Percentiles rank a stretch among this genome's conserved stretches.
Evolutionary conservation across 2,888 invertebrate species (phyloP).

Genomic region (Limnephilus auricula): DNA sequence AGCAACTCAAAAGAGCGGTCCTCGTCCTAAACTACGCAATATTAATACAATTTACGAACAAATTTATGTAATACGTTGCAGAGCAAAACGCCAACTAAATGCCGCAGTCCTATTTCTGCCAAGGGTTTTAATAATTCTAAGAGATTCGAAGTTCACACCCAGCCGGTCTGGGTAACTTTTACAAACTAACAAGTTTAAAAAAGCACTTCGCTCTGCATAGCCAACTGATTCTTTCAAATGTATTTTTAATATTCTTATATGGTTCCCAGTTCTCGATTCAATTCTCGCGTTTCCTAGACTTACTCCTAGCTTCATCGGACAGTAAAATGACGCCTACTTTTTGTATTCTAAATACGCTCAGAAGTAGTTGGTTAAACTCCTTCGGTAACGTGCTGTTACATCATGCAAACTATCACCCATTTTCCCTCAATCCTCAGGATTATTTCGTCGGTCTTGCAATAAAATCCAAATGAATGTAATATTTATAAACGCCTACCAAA

Average conservation of each 20-base stretch:
- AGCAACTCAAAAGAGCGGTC: not conserved
- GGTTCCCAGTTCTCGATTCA: not conserved
- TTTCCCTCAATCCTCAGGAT: no score
- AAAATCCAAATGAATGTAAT: no score
- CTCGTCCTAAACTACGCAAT: not conserved
- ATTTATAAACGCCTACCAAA: no score
- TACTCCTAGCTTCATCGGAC: no score
- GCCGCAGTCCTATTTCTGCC: conserved; percentile 14
- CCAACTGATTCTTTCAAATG: not conserved
- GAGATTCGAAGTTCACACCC: conserved; percentile 20
- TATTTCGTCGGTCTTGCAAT: no score
- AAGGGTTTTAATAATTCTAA: conserved; percentile 18
- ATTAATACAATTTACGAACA: not conserved
- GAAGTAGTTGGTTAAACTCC: no score
- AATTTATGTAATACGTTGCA: not conserved
- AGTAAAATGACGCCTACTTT: no score
- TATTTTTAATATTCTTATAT: not conserved
- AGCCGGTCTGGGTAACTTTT: not conserved
- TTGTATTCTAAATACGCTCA: no score
- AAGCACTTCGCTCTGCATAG: not conserved
- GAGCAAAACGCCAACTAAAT: not conserved
- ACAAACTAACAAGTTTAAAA: not conserved
- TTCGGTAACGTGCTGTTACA: no score
- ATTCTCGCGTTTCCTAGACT: not conserved
- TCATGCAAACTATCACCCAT: no score